These are phyloP conservation scores for Drosophila meridiana DNA, from an alignment of 2,888 invertebrate genomes.

Conservation along the genomic window DNA sequence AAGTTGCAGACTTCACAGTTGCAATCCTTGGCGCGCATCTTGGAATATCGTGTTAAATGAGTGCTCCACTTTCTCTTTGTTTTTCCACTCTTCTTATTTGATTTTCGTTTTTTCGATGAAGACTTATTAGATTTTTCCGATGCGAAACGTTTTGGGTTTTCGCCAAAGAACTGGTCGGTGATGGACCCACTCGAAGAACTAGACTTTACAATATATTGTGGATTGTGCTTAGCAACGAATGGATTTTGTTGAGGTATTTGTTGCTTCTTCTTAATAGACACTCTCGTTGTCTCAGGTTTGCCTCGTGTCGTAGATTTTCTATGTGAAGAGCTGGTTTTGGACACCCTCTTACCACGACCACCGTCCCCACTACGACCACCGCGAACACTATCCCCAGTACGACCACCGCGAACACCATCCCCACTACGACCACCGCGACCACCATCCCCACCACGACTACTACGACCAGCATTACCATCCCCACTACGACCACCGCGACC, in stretches of 20 bases:
- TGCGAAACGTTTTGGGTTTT: not conserved
- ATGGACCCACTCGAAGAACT: not conserved
- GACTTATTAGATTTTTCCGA: not conserved
- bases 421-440: not conserved
- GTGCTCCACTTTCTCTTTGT: not conserved
- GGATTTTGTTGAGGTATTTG: not conserved
- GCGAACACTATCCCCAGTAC: not conserved
- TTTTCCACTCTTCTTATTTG: not conserved
- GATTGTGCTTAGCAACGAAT: not conserved
- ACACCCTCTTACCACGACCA: not conserved
- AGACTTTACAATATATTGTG: no score
- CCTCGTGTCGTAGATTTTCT: not conserved
- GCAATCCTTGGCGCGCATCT: conserved; percentile 7
- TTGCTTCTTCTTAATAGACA: not conserved
- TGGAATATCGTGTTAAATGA: not conserved
- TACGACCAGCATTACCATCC: not conserved
- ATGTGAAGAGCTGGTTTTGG: not conserved
- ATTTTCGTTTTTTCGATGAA: no score
- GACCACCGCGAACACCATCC: not conserved
- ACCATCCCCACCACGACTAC: not conserved
- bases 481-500: not conserved
- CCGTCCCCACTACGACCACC: not conserved
- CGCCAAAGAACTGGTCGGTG: not conserved
- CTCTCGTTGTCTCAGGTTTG: not conserved
- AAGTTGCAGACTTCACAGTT: conserved; percentile 39